These are phyloP conservation scores for Saccopteryx leptura DNA, from an alignment of 2,113 vertebrate genomes.

Conservation along the genomic window DNA sequence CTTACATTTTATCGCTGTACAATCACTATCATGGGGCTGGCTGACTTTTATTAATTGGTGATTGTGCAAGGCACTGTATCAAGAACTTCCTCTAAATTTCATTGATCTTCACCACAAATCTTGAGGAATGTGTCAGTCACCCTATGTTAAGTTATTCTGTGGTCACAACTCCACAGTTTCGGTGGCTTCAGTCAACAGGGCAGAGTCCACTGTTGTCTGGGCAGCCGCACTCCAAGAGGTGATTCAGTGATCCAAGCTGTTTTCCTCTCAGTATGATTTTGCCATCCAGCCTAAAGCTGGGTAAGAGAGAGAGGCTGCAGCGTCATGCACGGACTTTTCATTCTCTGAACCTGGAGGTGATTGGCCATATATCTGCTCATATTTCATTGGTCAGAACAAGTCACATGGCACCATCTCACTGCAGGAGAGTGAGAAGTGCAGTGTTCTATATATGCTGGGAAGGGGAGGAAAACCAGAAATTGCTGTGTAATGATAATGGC, in stretches of 20 bases:
- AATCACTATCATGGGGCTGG: no score
- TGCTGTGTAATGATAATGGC: background rate
- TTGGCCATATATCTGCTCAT: rapidly evolving
- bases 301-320: background rate
- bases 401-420: background rate
- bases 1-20: background rate
- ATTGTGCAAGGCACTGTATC: background rate
- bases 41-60: background rate
- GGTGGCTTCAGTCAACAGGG: background rate
- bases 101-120: background rate
- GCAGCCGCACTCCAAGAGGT: background rate
- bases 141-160: background rate
- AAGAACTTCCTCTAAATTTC: background rate
- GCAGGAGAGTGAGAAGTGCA: rapidly evolving
- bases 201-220: background rate
- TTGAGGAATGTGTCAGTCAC: background rate
- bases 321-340: rapidly evolving
- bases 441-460: background rate
- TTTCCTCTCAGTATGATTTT: background rate
- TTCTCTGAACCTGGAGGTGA: background rate
- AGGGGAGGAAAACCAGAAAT: background rate
- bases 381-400: background rate
- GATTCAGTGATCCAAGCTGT: background rate
- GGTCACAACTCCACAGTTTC: background rate
- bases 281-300: background rate